These are phyloP conservation scores for Gastracanthus pulcherrimus DNA, from an alignment of 2,888 invertebrate species.

Conservation along the genomic window DNA sequence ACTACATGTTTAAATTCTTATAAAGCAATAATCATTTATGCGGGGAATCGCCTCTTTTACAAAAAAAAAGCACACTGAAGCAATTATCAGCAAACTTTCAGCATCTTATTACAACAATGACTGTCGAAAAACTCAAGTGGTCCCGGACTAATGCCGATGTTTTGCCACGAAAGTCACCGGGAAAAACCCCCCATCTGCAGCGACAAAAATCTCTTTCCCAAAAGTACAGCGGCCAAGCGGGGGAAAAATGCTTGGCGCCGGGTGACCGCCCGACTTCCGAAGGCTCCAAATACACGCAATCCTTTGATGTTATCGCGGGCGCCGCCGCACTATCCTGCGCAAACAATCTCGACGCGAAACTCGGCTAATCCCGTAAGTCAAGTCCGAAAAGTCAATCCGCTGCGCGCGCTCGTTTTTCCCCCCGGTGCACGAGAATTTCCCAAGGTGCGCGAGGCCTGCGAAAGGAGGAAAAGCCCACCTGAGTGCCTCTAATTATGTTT, in stretches of 20 bases:
- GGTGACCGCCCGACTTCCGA: not conserved
- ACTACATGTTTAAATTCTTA: too few relatives aligned
- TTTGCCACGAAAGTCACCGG: not conserved
- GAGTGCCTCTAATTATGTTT: conserved; percentile 55
- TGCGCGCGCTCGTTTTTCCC: not conserved
- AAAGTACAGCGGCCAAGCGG: not conserved
- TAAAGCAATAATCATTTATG: too few relatives aligned
- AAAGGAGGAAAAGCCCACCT: conserved; percentile 25
- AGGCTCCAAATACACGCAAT: conserved; percentile 55
- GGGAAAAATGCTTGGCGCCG: not conserved
- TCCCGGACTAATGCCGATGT: too few relatives aligned
- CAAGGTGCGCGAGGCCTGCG: not conserved
- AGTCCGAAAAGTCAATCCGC: conserved; percentile 67
- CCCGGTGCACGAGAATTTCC: conserved; percentile 9
- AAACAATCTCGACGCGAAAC: conserved; percentile 67
- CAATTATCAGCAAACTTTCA: too few relatives aligned
- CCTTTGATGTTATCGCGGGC: conserved; percentile 63
- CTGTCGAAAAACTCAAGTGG: not conserved
- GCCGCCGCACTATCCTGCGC: conserved; percentile 16
- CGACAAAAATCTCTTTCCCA: not conserved
- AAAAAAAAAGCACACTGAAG: too few relatives aligned
- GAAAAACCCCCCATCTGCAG: not conserved
- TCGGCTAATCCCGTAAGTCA: conserved; percentile 68
- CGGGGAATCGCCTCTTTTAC: too few relatives aligned
- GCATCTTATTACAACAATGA: conserved; percentile 40